A percentile compares a stretch with the other conserved stretches of the same genome.
Evolutionary conservation across 2,797 vertebrate species (phyloP).

Genomic region (Hirundo rustica): DNA sequence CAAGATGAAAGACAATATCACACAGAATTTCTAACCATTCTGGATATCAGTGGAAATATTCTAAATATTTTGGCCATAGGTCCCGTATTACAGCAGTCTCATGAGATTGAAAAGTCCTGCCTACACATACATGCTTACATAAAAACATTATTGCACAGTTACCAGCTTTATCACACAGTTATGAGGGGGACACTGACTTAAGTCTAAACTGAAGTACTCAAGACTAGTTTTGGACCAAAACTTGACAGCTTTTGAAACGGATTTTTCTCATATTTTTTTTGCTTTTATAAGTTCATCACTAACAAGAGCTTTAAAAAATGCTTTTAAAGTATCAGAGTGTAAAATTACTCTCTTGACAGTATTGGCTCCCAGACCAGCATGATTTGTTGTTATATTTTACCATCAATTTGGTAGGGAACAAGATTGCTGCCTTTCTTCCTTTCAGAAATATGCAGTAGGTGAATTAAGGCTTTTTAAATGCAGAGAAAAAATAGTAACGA

Average conservation of each 20-base stretch:
- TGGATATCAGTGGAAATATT: neutral
- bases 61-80: neutral
- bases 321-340: conserved; percentile 19
- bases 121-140: fast-evolving
- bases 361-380: neutral
- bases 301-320: conserved; percentile 11
- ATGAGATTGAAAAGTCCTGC: neutral
- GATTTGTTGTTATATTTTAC: conserved; percentile 21
- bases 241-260: neutral
- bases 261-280: neutral
- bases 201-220: neutral
- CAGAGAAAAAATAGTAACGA: neutral
- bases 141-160: neutral
- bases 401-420: neutral
- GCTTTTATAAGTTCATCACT: neutral
- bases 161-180: no score
- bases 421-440: neutral
- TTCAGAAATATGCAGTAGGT: neutral
- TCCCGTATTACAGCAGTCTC: neutral
- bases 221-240: neutral
- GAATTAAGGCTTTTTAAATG: neutral
- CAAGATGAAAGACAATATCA: neutral
- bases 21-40: neutral
- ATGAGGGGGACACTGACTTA: neutral
- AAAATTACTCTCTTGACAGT: neutral